A percentile compares a stretch with the other conserved stretches of the same genome.
Conservation (phyloP, 2,113 vertebrate species). For the Mormyrus iriodes region DNA sequence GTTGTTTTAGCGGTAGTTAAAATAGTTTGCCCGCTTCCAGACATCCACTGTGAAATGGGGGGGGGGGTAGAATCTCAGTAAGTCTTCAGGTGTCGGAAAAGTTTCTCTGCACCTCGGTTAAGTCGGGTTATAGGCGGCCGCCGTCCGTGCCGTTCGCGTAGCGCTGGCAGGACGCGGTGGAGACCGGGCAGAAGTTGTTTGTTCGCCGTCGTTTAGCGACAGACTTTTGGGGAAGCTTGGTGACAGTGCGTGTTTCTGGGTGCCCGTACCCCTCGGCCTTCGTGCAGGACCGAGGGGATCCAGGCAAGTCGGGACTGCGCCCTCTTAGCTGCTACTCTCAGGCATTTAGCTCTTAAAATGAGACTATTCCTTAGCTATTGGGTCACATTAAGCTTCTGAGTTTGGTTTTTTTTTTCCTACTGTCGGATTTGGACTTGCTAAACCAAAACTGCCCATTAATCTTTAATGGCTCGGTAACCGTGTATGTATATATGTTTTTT, state of each 20-base stretch:
- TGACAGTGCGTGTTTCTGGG: background rate
- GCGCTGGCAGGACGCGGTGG: background rate
- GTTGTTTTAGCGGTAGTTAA: background rate
- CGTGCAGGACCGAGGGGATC: background rate
- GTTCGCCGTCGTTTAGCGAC: background rate
- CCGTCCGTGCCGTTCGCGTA: background rate
- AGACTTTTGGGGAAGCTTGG: background rate
- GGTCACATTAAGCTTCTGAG: background rate
- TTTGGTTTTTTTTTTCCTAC: background rate
- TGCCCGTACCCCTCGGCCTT: background rate
- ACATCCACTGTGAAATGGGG: conserved; percentile 11
- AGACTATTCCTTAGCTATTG: background rate
- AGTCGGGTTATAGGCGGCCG: background rate
- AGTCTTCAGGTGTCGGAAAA: conserved; percentile 43
- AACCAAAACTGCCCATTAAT: too few species aligned
- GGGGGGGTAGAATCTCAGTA: conserved; percentile 12
- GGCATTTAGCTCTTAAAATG: background rate
- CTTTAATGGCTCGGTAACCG: background rate
- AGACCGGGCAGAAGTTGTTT: background rate
- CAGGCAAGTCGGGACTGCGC: background rate
- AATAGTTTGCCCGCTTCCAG: background rate
- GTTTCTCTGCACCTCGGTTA: background rate
- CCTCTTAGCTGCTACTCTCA: background rate
- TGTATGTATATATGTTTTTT: background rate
- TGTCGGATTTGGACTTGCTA: background rate